phyloP scores from a whole-genome alignment of 2,888 invertebrate genomes.

The Cephus nigrinus region DNA sequence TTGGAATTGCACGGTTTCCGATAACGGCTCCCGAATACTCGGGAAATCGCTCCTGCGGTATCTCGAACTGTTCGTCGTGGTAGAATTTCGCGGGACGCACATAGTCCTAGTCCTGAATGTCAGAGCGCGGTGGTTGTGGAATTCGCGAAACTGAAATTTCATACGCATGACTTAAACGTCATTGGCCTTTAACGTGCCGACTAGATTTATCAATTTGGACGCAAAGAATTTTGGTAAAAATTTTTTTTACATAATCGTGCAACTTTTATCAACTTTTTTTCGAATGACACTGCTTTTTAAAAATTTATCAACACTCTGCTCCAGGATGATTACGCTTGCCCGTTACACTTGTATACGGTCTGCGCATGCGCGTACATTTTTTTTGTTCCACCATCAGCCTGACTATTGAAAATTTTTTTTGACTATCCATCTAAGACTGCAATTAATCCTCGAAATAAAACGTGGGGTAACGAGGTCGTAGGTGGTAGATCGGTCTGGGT shows the following conservation, averaged over 20 bases:
- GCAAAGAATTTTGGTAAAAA: not conserved
- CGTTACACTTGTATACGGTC: no score
- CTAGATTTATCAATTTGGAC: not conserved
- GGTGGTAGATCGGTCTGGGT: not conserved
- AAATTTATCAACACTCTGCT: no score
- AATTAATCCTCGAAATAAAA: not conserved
- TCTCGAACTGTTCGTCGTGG: not conserved
- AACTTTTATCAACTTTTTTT: no score
- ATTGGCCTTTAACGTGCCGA: no score
- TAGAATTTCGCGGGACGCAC: not conserved
- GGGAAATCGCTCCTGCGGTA: not conserved
- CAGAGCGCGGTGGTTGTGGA: not conserved
- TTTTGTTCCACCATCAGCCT: no score
- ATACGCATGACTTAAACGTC: no score
- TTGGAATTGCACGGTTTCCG: not conserved
- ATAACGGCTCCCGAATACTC: not conserved
- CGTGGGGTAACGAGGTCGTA: not conserved
- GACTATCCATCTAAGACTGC: no score
- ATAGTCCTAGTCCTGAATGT: not conserved
- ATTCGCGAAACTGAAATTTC: not conserved
- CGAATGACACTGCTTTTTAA: no score
- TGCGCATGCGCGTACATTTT: no score
- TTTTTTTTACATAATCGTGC: no score
- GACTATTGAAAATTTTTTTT: no score
- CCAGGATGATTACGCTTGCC: no score